These are phyloP conservation scores for Nasonia giraulti DNA, from an alignment of 1,140 invertebrate genomes.

Conservation along the genomic window DNA sequence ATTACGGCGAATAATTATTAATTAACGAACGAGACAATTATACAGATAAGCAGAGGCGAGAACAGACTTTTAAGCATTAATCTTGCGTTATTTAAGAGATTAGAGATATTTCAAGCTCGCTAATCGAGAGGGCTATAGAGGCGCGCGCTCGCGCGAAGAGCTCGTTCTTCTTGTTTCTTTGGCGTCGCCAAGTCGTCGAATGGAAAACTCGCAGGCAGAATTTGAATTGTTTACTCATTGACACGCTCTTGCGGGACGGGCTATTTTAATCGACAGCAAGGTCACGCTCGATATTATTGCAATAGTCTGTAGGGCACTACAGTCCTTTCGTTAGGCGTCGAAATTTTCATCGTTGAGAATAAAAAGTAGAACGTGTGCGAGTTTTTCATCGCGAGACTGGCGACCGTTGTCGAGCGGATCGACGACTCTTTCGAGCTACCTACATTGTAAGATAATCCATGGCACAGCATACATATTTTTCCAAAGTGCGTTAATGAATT, in stretches of 20 bases:
- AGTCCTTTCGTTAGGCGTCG: background rate
- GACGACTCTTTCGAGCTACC: conserved; percentile 49
- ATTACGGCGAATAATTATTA: background rate
- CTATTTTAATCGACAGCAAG: background rate
- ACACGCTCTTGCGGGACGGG: no score
- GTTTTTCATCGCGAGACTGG: conserved; percentile 20
- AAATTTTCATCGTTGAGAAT: background rate
- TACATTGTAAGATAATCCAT: conserved; percentile 65
- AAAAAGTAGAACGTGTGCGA: conserved; percentile 12
- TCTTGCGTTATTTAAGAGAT: conserved; percentile 12
- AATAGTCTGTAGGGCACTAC: background rate
- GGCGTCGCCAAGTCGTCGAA: background rate
- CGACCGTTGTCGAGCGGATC: background rate
- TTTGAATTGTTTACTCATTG: background rate
- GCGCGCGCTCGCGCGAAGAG: background rate
- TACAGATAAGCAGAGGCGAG: background rate
- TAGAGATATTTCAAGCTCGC: conserved; percentile 9
- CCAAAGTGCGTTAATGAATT: conserved; percentile 68
- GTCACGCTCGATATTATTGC: background rate
- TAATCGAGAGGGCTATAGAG: background rate
- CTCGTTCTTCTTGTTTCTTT: background rate
- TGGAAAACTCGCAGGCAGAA: conserved; percentile 33
- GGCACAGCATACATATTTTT: conserved; percentile 72
- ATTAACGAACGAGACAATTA: background rate
- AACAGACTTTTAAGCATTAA: conserved; percentile 12